These are phyloP conservation scores for Urosaurus nigricauda DNA, from an alignment of 2,797 vertebrate species.

Conservation along the genomic window DNA sequence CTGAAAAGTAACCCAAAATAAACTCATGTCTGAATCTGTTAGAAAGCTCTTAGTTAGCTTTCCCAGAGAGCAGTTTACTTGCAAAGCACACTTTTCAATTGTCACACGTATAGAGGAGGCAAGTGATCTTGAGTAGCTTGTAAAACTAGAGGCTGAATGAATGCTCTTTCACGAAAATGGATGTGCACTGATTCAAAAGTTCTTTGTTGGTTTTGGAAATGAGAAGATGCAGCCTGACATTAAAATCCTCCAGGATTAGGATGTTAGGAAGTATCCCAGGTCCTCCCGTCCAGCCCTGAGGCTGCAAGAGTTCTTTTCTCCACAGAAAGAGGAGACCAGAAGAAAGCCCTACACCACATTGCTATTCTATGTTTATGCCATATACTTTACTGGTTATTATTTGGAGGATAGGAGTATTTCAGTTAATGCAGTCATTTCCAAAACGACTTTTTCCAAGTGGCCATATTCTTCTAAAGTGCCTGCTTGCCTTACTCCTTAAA, in stretches of 20 bases:
- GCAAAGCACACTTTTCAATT: constrained; percentile 21
- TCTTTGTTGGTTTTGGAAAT: not conserved
- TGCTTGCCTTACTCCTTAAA: not conserved
- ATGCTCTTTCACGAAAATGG: not conserved
- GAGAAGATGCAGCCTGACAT: too few relatives aligned
- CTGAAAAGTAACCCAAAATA: constrained; percentile 38
- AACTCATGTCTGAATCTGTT: not conserved
- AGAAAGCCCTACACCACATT: not conserved
- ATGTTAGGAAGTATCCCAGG: not conserved
- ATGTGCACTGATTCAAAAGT: not conserved
- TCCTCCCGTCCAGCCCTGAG: not conserved
- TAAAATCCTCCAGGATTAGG: not conserved
- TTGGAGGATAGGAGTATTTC: not conserved
- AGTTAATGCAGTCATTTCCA: not conserved
- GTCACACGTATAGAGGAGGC: fast-evolving
- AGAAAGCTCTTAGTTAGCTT: constrained; percentile 11
- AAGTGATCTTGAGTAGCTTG: not conserved
- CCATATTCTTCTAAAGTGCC: not conserved
- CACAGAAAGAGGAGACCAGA: not conserved
- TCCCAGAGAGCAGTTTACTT: constrained; percentile 27
- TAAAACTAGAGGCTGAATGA: constrained; percentile 29
- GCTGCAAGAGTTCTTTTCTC: not conserved
- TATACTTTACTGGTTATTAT: not conserved
- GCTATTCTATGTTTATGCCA: not conserved
- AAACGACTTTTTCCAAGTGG: not conserved